A percentile compares a stretch with the other conserved stretches of the same genome.
Conservation (phyloP, 2,797 vertebrate species). For the Enteromius anoplus region DNA sequence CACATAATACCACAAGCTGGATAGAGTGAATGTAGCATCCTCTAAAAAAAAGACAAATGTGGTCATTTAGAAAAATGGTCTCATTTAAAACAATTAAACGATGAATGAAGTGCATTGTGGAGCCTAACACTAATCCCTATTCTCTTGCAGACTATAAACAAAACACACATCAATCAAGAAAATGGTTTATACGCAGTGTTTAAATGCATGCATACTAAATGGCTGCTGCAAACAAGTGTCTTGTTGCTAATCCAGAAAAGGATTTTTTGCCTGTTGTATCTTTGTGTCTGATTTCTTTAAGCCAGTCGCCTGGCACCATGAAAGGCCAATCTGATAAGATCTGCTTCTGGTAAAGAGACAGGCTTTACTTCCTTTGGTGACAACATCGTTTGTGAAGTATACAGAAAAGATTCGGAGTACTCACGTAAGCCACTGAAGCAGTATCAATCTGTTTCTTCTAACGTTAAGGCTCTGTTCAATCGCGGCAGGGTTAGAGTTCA, state of each 20-base stretch:
- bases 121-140: conserved; percentile 16
- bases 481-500: conserved; percentile 38
- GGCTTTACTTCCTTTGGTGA: conserved; percentile 44
- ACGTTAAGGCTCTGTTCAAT: conserved; percentile 34
- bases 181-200: conserved; percentile 1
- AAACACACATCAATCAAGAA: not conserved
- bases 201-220: not conserved
- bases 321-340: conserved; percentile 57
- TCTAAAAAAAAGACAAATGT: conserved; percentile 9
- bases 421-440: conserved; percentile 43
- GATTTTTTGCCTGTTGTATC: not conserved
- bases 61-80: conserved; percentile 12
- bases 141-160: conserved; percentile 13
- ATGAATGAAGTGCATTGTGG: conserved; percentile 14
- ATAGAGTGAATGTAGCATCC: not conserved
- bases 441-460: conserved; percentile 41
- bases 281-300: conserved; percentile 44
- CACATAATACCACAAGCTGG: not conserved
- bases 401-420: conserved; percentile 40
- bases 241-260: conserved; percentile 24
- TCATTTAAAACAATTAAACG: conserved; percentile 11
- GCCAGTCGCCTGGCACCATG: conserved; percentile 34
- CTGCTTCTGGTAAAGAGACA: conserved; percentile 38
- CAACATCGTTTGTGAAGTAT: conserved; percentile 52
- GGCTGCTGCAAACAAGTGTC: not conserved